Conservation (phyloP, 2,888 invertebrate species). For the Polietes domitor region DNA sequence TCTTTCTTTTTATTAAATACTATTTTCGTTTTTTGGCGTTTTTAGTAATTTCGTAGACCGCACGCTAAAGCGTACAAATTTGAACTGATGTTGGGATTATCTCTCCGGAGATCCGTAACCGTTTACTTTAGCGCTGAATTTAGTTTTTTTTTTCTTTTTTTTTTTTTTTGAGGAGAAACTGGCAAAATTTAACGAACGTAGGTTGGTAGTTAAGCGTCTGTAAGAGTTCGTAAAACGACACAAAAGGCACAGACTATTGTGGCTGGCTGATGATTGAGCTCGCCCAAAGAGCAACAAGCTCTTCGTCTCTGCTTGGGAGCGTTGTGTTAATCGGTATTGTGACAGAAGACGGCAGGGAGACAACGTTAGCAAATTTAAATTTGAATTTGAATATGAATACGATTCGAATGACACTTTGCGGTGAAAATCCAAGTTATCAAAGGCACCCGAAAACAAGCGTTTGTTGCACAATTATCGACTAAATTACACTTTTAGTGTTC, state of each 20-base stretch:
- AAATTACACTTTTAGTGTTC: background rate
- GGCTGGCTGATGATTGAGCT: background rate
- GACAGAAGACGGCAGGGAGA: background rate
- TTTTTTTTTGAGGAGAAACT: conserved; percentile 24
- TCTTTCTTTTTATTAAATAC: background rate
- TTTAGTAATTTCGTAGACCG: conserved; percentile 52
- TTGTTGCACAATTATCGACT: background rate
- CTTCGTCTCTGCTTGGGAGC: background rate
- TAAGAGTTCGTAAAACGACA: conserved; percentile 21
- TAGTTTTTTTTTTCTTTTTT: background rate
- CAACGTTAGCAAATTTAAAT: background rate
- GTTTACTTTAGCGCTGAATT: conserved; percentile 25
- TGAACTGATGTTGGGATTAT: conserved; percentile 58
- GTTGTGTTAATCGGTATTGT: background rate
- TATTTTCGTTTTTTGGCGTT: conserved; percentile 34
- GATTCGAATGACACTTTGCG: conserved; percentile 10
- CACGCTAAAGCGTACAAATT: conserved; percentile 60
- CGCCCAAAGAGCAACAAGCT: too few relatives aligned
- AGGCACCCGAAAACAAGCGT: background rate
- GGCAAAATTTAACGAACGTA: conserved; percentile 15
- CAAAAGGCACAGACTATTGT: background rate
- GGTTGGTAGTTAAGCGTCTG: conserved; percentile 30
- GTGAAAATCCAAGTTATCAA: background rate
- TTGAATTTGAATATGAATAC: background rate
- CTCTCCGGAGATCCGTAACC: conserved; percentile 54